These are phyloP conservation scores for Glyptemys insculpta DNA, from an alignment of 2,797 vertebrate genomes.

Conservation along the genomic window DNA sequence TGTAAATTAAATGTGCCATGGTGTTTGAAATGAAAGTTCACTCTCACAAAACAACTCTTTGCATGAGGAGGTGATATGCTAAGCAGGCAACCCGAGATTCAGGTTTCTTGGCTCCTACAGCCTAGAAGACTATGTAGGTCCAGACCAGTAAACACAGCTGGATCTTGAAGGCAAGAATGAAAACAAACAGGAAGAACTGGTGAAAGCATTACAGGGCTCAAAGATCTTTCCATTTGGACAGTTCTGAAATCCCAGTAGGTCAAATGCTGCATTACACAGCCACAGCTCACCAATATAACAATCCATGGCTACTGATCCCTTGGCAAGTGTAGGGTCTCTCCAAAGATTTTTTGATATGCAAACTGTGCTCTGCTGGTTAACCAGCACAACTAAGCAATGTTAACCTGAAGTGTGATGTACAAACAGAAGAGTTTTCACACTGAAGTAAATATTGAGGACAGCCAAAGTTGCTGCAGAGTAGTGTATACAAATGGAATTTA, in stretches of 20 bases:
- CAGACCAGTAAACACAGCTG: background rate
- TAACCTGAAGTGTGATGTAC: background rate
- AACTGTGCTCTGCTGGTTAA: background rate
- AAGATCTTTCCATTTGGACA: background rate
- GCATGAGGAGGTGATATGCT: background rate
- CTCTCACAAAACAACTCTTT: background rate
- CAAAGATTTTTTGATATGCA: background rate
- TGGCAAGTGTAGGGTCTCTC: background rate
- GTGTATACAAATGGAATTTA: background rate
- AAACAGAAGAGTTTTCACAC: background rate
- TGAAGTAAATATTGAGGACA: background rate
- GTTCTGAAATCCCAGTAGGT: background rate
- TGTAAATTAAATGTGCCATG: slow-evolving; percentile 17
- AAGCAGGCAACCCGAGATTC: background rate
- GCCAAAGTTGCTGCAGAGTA: background rate
- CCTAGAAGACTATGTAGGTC: background rate
- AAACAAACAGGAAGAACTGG: background rate
- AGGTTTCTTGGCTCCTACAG: background rate
- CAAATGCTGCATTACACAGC: background rate
- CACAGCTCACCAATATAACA: background rate
- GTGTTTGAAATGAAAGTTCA: slow-evolving; percentile 1
- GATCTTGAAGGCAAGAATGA: background rate
- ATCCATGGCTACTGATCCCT: background rate
- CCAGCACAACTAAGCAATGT: background rate
- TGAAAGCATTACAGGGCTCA: background rate